Percentiles rank a stretch among this genome's conserved stretches.
These are phyloP conservation scores for Patella ulyssiponensis DNA, from an alignment of 2,888 invertebrate species.

Conservation along the genomic window DNA sequence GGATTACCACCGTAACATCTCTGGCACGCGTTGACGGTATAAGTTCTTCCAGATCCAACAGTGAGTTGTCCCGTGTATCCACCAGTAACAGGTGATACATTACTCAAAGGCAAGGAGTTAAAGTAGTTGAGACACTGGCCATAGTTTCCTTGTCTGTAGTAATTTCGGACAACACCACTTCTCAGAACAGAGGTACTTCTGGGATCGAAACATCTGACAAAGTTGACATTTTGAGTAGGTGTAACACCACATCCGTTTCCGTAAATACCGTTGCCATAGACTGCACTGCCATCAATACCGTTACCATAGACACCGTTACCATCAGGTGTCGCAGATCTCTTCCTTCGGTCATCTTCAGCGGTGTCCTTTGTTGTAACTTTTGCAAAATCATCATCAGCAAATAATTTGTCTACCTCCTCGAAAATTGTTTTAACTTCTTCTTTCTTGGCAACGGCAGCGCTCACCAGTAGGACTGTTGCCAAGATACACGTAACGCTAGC, in stretches of 20 bases:
- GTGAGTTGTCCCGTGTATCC: not conserved
- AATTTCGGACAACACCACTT: not conserved
- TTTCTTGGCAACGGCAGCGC: no score
- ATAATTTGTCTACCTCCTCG: no score
- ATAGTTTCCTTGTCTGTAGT: slow-evolving; percentile 8
- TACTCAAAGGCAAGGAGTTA: not conserved
- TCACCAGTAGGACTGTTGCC: no score
- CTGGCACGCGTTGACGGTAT: not conserved
- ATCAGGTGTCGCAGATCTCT: not conserved
- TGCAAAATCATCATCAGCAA: no score
- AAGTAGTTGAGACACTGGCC: not conserved
- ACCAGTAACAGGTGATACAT: not conserved
- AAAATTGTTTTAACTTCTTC: no score
- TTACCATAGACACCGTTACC: not conserved
- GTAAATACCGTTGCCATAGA: not conserved
- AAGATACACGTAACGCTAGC: no score
- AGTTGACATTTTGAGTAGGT: not conserved
- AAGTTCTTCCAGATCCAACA: not conserved
- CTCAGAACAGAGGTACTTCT: not conserved
- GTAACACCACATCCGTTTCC: not conserved
- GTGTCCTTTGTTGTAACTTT: not conserved
- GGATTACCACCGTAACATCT: not conserved
- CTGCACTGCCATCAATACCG: not conserved
- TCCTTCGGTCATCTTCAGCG: not conserved
- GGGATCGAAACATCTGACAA: not conserved